Conservation (phyloP, 1,140 invertebrate genomes). For the Nephotettix cincticeps region DNA sequence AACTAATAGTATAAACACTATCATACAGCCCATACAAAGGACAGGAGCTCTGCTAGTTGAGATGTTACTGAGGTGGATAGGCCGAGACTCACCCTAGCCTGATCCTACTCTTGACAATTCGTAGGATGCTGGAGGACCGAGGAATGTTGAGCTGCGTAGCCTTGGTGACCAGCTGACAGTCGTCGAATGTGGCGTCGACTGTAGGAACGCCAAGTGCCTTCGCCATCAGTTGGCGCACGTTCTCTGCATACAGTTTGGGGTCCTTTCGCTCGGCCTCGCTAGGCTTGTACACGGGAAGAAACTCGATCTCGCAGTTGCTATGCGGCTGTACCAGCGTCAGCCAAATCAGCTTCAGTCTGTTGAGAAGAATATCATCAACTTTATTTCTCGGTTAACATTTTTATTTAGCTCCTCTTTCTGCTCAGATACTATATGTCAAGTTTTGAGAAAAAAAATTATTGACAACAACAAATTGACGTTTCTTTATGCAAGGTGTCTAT, state of each 20-base stretch:
- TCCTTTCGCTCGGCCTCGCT: slow-evolving; percentile 83
- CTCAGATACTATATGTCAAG: no score
- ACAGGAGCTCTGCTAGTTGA: no score
- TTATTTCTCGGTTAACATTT: no score
- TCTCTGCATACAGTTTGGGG: slow-evolving; percentile 87
- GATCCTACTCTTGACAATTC: slow-evolving; percentile 71
- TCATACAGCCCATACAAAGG: no score
- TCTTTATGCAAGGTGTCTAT: no score
- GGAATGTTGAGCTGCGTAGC: slow-evolving; percentile 81
- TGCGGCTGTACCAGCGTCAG: slow-evolving; percentile 87
- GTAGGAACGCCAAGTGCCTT: slow-evolving; percentile 81
- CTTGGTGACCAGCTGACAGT: slow-evolving; percentile 79
- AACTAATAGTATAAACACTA: no score
- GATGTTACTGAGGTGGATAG: no score
- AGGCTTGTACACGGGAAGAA: slow-evolving; percentile 88
- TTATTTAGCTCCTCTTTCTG: no score
- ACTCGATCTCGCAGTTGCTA: slow-evolving; percentile 91
- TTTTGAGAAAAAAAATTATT: no score
- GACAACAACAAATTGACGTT: no score
- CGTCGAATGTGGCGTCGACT: slow-evolving; percentile 91
- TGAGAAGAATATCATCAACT: no score
- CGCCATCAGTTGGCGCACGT: slow-evolving; percentile 89
- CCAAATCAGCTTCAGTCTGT: slow-evolving; percentile 83
- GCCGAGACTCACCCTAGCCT: slow-evolving; percentile 65
- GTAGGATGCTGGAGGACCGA: slow-evolving; percentile 68